Conservation (phyloP, 2,888 invertebrate genomes). For the Andrena praecox region DNA sequence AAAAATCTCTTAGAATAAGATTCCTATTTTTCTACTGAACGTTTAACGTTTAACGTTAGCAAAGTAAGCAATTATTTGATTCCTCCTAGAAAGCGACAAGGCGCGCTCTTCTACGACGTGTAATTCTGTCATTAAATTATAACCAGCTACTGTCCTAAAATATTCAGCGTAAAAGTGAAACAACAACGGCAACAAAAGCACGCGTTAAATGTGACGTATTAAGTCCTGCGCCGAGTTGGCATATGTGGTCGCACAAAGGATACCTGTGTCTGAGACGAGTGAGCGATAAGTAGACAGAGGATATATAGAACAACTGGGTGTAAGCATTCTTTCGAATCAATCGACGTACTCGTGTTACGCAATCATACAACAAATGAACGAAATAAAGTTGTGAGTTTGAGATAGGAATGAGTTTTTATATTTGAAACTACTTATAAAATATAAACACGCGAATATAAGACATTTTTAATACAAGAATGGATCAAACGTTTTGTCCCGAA, state of each 20-base stretch:
- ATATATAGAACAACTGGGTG: constrained; percentile 52
- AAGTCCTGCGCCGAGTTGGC: constrained; percentile 40
- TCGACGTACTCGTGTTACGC: constrained; percentile 68
- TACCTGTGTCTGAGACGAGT: constrained; percentile 45
- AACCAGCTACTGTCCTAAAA: constrained; percentile 42
- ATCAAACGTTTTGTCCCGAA: constrained; percentile 31
- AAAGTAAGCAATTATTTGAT: constrained; percentile 49
- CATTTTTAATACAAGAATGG: constrained; percentile 49
- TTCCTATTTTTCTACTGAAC: constrained; percentile 63
- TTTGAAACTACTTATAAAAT: constrained; percentile 45
- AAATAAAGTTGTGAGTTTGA: constrained; percentile 77
- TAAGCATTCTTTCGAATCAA: constrained; percentile 57
- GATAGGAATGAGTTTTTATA: constrained; percentile 68
- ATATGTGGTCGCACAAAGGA: constrained; percentile 51
- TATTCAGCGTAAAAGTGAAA: constrained; percentile 28
- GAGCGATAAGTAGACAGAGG: constrained; percentile 34
- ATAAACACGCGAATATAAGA: constrained; percentile 33
- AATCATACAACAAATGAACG: constrained; percentile 62
- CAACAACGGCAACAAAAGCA: neutral
- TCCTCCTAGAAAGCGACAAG: constrained; percentile 51
- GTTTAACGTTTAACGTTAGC: constrained; percentile 52
- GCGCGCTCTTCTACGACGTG: constrained; percentile 34
- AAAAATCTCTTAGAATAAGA: constrained; percentile 57
- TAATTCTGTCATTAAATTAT: constrained; percentile 50
- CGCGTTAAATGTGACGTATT: constrained; percentile 24